Percentiles rank a stretch among this genome's conserved stretches.
phyloP scores from a whole-genome alignment of 1,140 invertebrate genomes.

The Bombus vancouverensis region DNA sequence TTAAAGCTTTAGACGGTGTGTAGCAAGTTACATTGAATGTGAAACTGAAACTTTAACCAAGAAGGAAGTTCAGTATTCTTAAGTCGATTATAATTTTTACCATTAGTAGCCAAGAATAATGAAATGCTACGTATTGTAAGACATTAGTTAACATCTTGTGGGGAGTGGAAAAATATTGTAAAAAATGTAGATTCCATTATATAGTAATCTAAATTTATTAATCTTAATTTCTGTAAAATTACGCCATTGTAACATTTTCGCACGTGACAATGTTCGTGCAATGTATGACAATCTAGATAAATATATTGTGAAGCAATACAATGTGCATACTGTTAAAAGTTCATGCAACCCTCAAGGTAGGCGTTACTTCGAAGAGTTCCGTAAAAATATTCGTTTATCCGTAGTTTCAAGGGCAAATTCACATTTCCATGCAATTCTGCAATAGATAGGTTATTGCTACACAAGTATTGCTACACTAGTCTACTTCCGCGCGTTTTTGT shows the following conservation, averaged over 20 bases:
- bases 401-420: conserved; percentile 20
- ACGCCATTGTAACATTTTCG: no score
- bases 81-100: no score
- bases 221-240: no score
- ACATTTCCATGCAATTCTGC: background rate
- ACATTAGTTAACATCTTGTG: no score
- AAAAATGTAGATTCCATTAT: no score
- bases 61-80: no score
- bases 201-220: no score
- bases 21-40: background rate
- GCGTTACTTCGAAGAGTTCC: background rate
- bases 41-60: background rate
- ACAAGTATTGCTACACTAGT: background rate
- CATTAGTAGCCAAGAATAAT: no score
- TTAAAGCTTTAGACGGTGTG: background rate
- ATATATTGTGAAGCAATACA: background rate
- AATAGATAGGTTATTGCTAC: background rate
- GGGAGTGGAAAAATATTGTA: no score
- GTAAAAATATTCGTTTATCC: background rate
- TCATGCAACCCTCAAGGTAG: background rate
- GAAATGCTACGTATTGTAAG: no score
- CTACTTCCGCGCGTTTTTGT: background rate
- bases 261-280: no score
- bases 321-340: background rate
- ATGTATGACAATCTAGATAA: background rate